phyloP scores from a whole-genome alignment of 53 echinoderm and acorn worm genomes.

The Temnopleurus reevesii region DNA sequence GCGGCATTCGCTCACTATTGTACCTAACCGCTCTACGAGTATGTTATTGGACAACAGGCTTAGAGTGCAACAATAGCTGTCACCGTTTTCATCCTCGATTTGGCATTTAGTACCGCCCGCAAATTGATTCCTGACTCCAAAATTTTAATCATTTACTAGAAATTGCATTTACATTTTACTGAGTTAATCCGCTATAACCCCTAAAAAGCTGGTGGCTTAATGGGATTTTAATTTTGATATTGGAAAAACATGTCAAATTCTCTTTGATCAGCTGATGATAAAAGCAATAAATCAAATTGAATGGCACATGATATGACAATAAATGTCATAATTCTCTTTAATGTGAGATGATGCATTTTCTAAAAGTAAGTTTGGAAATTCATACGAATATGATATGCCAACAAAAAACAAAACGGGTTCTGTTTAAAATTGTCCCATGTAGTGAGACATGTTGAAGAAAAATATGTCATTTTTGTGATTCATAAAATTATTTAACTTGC shows the following conservation, averaged over 20 bases:
- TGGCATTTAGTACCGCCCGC: background rate
- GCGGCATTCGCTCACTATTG: background rate
- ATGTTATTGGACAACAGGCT: conserved; percentile 2
- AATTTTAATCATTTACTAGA: background rate
- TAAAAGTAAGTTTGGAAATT: too few species aligned
- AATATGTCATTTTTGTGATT: too few species aligned
- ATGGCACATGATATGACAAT: background rate
- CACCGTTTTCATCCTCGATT: background rate
- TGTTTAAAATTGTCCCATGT: too few species aligned
- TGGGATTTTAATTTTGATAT: background rate
- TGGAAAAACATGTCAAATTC: background rate
- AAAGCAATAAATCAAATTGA: background rate
- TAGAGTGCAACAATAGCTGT: background rate
- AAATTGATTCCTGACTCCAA: background rate
- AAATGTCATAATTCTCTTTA: too few species aligned
- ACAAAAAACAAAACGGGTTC: too few species aligned
- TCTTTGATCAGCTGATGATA: background rate
- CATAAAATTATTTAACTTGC: too few species aligned
- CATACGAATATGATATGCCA: too few species aligned
- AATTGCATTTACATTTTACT: background rate
- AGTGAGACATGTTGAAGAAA: too few species aligned
- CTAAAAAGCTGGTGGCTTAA: background rate
- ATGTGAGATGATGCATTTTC: too few species aligned
- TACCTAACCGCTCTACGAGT: background rate
- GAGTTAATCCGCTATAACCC: too few species aligned